Evolutionary conservation across 2,113 vertebrate genomes (phyloP), one percentile per base, ranked within the genome.

Genomic region (Mus pahari): DNA sequence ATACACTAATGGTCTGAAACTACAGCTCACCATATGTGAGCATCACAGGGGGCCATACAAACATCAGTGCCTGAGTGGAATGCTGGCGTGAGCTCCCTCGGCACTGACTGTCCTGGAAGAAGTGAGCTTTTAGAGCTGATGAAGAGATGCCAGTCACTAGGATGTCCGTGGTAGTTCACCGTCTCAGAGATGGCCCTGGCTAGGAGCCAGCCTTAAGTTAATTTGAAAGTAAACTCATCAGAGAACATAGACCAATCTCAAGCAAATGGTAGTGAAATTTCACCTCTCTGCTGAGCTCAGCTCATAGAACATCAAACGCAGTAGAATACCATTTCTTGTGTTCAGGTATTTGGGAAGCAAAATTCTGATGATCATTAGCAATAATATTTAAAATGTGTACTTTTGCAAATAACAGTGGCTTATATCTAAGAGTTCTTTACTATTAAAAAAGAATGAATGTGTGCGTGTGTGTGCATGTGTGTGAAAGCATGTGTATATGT

Each of bases 291-390:
- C 8, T 88, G 12, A 68, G 36, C 9, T 78, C 3, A 68, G 26
- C 20, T 84, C 48, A 39, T 2, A n/a, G 0, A 14, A n/a, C 2
- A 3, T 48, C 24, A 62, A 70, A 48, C 4, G 33, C 0, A 4
- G 28, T 22, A 2, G 48, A 33, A 26, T 58, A 33, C 22, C 19
- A 64, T 13, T 78, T 87, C 9, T 74, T 55, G 62, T 22, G 45
- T 39, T 17, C 55, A 71, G 14, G 36, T n/a, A 3, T 58, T 73
- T 66, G 36, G 60, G 20, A 79, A 55, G n/a, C 42, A 31, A 16
- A 50, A 24, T 86, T 92, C 87, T 53, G 20, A 89, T 90, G 22
- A 77, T 17, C 17, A 64, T n/a, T 31, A 64, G 42, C 36, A 53
- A 17, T 50, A 75, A 73, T 13, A 48, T 53, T n/a, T 70, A 74